phyloP scores from a whole-genome alignment of 2,888 invertebrate species.

The Pheosia tremula region DNA sequence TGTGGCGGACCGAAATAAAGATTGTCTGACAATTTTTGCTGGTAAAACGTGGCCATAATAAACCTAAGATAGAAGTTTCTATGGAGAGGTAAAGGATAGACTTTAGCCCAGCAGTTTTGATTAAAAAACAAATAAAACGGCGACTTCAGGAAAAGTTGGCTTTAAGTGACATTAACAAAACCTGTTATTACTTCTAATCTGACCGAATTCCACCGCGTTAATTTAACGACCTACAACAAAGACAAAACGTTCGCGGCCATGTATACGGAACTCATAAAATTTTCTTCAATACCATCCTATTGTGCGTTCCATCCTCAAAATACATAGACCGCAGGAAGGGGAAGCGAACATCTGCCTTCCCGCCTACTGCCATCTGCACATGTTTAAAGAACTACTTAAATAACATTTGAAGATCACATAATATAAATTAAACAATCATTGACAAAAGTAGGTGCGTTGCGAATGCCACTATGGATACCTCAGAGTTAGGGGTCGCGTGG shows the following conservation, averaged over 20 bases:
- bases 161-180: too few species aligned
- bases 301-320: conserved; percentile 44
- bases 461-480: conserved; percentile 56
- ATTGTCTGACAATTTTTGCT: too few species aligned
- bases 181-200: background rate
- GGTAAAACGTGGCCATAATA: too few species aligned
- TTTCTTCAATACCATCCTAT: conserved; percentile 30
- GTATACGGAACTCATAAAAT: conserved; percentile 33
- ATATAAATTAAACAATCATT: conserved; percentile 81
- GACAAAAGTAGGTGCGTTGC: conserved; percentile 76
- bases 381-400: conserved; percentile 81
- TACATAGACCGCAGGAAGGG: conserved; percentile 59
- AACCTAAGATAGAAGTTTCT: too few species aligned
- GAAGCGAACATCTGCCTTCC: conserved; percentile 65
- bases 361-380: conserved; percentile 73
- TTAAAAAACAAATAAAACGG: too few species aligned
- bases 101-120: too few species aligned
- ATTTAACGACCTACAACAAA: background rate
- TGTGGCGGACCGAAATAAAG: too few species aligned
- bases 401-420: conserved; percentile 80
- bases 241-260: conserved; percentile 10
- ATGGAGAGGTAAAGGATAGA: too few species aligned
- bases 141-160: too few species aligned
- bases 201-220: conserved; percentile 9
- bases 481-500: conserved; percentile 67